Evolutionary conservation across 1,140 invertebrate species (phyloP).

Genomic region (Anastatus disparis): DNA sequence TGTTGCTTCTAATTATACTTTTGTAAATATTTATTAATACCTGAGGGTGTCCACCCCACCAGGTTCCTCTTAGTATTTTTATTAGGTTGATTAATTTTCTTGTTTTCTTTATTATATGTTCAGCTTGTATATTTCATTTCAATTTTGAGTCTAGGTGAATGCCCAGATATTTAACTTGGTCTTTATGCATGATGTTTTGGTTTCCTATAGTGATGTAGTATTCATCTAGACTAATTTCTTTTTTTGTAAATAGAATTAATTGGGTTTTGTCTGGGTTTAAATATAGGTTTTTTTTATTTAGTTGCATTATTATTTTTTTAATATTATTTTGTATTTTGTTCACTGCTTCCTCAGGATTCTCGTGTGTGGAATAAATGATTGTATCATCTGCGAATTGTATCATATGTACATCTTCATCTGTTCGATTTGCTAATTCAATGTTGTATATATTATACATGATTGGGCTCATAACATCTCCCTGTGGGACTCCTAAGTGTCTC

Average conservation of each 20-base stretch:
- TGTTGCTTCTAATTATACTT: conserved; percentile 25
- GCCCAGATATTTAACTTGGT: conserved; percentile 36
- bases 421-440: neutral
- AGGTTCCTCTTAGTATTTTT: conserved; percentile 26
- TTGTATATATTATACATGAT: conserved; percentile 38
- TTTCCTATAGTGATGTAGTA: neutral
- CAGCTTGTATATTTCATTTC: conserved; percentile 31
- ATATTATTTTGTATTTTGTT: neutral
- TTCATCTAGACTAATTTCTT: neutral
- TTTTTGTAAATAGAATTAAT: no score
- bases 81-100: conserved; percentile 27
- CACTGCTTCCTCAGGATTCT: neutral
- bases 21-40: conserved; percentile 36
- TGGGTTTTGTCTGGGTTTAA: conserved; percentile 6
- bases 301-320: neutral
- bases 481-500: conserved; percentile 33
- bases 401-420: neutral
- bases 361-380: conserved; percentile 1
- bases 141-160: conserved; percentile 32
- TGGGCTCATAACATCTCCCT: conserved; percentile 38
- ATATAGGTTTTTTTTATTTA: conserved; percentile 18
- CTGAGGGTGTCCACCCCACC: conserved; percentile 39
- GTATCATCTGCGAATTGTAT: conserved; percentile 39
- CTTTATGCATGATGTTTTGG: neutral
- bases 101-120: conserved; percentile 18